Percentiles rank a stretch among this genome's conserved stretches.
Evolutionary conservation across 2,797 vertebrate species (phyloP).

Genomic region (Microcaecilia unicolor): DNA sequence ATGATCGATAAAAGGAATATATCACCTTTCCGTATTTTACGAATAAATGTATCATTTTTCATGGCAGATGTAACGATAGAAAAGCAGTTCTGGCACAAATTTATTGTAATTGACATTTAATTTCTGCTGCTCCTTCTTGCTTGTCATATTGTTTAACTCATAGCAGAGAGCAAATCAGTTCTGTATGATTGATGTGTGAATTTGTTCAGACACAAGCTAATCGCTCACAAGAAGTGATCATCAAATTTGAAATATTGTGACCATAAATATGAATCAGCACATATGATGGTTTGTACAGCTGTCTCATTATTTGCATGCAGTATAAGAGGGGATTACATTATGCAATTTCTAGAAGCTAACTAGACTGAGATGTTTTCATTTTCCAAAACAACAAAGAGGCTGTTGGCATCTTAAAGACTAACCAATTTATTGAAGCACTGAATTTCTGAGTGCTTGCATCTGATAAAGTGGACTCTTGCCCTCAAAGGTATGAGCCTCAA

Average conservation of each 20-base stretch:
- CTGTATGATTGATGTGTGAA: background rate
- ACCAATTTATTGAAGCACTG: too few species aligned
- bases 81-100: slow-evolving; percentile 12
- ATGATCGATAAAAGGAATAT: too few species aligned
- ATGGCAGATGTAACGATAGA: background rate
- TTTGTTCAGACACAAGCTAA: slow-evolving; percentile 5
- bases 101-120: slow-evolving; percentile 6
- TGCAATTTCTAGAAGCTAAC: background rate
- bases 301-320: background rate
- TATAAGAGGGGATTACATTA: background rate
- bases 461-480: too few species aligned
- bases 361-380: background rate
- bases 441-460: too few species aligned
- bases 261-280: slow-evolving; percentile 6
- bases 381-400: too few species aligned
- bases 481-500: too few species aligned
- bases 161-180: background rate
- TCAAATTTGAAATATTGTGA: slow-evolving; percentile 6
- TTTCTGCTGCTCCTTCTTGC: slow-evolving; percentile 2
- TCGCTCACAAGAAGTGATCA: slow-evolving; percentile 15
- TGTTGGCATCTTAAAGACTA: too few species aligned
- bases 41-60: slow-evolving; percentile 4
- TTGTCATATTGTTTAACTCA: slow-evolving; percentile 7
- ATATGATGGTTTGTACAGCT: slow-evolving; percentile 14
- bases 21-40: too few species aligned